phyloP scores from a whole-genome alignment of 2,888 invertebrate genomes.

The Resseliella maxima region DNA sequence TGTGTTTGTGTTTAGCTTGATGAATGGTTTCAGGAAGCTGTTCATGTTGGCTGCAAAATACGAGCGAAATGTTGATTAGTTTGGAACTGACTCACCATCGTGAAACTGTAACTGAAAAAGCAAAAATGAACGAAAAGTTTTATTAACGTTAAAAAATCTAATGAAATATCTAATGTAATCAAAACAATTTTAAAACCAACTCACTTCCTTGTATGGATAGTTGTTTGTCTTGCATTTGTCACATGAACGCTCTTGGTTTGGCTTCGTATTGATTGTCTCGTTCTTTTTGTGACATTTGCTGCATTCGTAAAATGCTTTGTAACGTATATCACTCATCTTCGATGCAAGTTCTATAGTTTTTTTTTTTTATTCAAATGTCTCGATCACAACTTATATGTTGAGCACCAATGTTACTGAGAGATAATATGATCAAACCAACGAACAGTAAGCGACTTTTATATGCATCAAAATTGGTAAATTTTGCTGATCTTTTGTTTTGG shows the following conservation, averaged over 20 bases:
- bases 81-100: too few species aligned
- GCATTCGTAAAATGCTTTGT: background rate
- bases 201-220: background rate
- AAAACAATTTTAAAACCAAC: background rate
- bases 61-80: too few species aligned
- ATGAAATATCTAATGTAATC: background rate
- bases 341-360: background rate
- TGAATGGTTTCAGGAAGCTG: background rate
- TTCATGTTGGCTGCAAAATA: background rate
- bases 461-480: too few species aligned
- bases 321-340: background rate
- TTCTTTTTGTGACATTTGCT: background rate
- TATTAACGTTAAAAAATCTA: too few species aligned
- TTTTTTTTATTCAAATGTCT: background rate
- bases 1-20: background rate
- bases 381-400: too few species aligned
- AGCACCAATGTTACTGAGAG: too few species aligned
- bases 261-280: background rate
- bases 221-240: background rate
- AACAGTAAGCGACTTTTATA: too few species aligned
- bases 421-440: too few species aligned
- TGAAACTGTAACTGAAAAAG: too few species aligned
- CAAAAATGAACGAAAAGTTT: too few species aligned
- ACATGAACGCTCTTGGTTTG: background rate
- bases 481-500: too few species aligned